Base-by-base conservation (phyloP, 2,888 invertebrate species). In the Cantharis rustica region DNA sequence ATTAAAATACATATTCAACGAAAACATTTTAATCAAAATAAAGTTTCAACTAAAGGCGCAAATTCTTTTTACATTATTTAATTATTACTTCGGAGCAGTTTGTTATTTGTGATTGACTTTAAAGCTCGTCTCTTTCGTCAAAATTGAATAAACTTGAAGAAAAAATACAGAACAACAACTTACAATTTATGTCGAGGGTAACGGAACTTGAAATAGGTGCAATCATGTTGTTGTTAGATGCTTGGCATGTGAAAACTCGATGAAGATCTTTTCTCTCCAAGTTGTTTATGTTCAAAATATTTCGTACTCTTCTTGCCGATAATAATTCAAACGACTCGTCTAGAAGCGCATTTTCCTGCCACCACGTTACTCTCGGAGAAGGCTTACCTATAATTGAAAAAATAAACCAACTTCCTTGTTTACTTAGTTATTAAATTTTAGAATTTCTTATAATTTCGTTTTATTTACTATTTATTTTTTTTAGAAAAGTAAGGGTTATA, bases 291-390 rank as follows among this genome's bases (percentile, higher is more conserved):
- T 92, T 90, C 82, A 94, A 90, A 82, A 93, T 92, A 87, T 94
- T 94, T 66, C 91, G 90, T 72, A 94, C 93, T 71, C 91, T 90
- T 5, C 92, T 91, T 79, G 92, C 92, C 27, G 91, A 91, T 77
- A 91, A 89, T 10, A 91, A 90, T 84, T 93, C 93, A 82, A 91
- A 93, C 23, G 91, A 91, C 83, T 94, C 93, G 85, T 92, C 92
- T 75, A 94, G 89, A 68, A 94, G 89, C 2, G 92, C 92, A 80
- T 92, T 92, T 79, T 93, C 94, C 78, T 93, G 92, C 91, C 93
- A 94, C 94, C 94, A 94, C 77, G 93, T 93, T 79, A 95, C 92
- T 0, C 91, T 90, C 0, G 94, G 94, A 17, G 92, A 90, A 0
- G 94, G 94, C 74, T 92, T 91, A 81, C 94, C 95, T 95, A 87